Evolutionary conservation across 2,888 invertebrate genomes (phyloP).

Genomic region (Kuschelorhynchus macadamiae): DNA sequence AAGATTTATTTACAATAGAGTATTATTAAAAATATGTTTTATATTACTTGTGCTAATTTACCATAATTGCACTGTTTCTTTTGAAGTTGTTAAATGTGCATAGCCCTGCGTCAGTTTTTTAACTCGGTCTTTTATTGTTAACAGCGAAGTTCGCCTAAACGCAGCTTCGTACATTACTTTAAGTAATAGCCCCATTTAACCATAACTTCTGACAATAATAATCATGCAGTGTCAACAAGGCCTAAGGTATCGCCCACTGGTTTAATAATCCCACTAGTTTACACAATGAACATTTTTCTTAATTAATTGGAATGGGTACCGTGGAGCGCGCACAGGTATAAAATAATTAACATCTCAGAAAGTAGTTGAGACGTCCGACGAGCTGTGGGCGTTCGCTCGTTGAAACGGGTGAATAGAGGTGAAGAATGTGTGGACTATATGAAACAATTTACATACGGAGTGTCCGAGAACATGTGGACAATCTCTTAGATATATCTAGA

Average conservation of each 20-base stretch:
- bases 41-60: too few species aligned
- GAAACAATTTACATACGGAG: too few species aligned
- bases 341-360: slow-evolving; percentile 50
- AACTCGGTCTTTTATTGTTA: too few species aligned
- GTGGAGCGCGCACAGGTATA: slow-evolving; percentile 26
- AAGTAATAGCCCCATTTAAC: neutral
- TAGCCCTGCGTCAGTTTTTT: too few species aligned
- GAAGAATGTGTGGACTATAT: neutral
- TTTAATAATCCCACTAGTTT: slow-evolving; percentile 36
- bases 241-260: slow-evolving; percentile 17
- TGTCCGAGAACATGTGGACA: too few species aligned
- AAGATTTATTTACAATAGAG: too few species aligned
- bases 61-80: too few species aligned
- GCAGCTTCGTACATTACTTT: neutral
- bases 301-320: slow-evolving; percentile 41
- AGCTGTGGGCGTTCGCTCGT: too few species aligned
- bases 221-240: slow-evolving; percentile 24
- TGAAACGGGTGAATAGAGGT: neutral
- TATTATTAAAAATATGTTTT: too few species aligned
- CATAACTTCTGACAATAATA: slow-evolving; percentile 1
- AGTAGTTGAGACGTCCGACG: slow-evolving; percentile 16
- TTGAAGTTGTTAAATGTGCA: too few species aligned
- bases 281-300: slow-evolving; percentile 38
- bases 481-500: too few species aligned
- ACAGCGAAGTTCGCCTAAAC: too few species aligned